A percentile compares a stretch with the other conserved stretches of the same genome.
These are phyloP conservation scores for Danio choprae DNA, from an alignment of 2,797 vertebrate genomes.

Conservation along the genomic window DNA sequence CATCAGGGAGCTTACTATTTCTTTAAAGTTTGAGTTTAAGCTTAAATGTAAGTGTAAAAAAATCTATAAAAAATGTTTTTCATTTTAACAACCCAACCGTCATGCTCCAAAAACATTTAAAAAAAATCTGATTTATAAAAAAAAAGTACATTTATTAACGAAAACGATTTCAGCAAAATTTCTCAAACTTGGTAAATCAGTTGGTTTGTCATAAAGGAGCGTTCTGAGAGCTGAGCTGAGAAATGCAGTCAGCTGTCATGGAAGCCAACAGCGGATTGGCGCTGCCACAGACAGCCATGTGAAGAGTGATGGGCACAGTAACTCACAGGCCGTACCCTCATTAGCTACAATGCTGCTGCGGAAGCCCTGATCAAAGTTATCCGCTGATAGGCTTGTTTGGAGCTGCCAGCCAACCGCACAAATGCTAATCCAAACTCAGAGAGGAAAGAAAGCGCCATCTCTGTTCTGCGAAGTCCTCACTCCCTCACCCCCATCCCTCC, in stretches of 20 bases:
- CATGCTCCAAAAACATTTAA: too few relatives aligned
- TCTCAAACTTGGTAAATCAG: not conserved
- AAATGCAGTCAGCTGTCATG: slow-evolving; percentile 50
- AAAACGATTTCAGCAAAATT: not conserved
- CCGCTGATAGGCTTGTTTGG: slow-evolving; percentile 61
- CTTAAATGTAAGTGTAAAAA: too few relatives aligned
- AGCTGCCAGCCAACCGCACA: slow-evolving; percentile 61
- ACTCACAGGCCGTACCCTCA: slow-evolving; percentile 57
- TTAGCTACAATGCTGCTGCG: slow-evolving; percentile 62
- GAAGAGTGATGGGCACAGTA: slow-evolving; percentile 45
- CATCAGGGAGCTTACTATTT: too few relatives aligned
- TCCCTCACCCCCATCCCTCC: slow-evolving; percentile 22
- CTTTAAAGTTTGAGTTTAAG: too few relatives aligned
- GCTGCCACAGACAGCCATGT: slow-evolving; percentile 50
- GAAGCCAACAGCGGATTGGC: slow-evolving; percentile 45
- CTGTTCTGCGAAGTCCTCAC: slow-evolving; percentile 38
- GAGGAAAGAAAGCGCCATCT: slow-evolving; percentile 52
- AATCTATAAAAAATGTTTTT: too few relatives aligned
- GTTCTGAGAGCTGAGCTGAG: slow-evolving; percentile 31
- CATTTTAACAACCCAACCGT: too few relatives aligned
- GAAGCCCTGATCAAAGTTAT: slow-evolving; percentile 64
- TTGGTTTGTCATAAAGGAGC: not conserved
- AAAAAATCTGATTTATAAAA: too few relatives aligned
- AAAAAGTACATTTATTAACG: not conserved
- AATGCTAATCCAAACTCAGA: slow-evolving; percentile 58